Base-by-base conservation (phyloP, 2,888 invertebrate species). In the Eutolmus rufibarbis region DNA sequence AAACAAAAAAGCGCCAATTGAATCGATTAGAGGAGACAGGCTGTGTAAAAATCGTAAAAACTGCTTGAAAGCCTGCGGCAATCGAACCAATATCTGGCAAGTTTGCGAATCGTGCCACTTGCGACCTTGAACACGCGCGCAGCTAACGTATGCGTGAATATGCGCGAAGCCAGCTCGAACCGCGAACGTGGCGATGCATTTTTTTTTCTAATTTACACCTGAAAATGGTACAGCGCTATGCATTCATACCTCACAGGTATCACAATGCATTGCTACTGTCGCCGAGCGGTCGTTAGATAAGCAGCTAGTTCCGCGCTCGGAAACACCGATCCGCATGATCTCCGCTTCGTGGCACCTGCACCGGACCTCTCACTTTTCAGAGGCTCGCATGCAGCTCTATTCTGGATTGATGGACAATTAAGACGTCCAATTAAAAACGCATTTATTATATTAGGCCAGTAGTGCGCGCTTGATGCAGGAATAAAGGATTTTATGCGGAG, bases 111-210 rank as follows among this genome's bases (percentile, higher is more conserved):
- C 88, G 88, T 88, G 88, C 74, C 77, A 66, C 14, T 84, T 77
- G 74, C 86, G 88, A 88, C 88, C 88, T 88, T 88, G 87, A 84
- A 74, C 40, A 84, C 85, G 76, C 84, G 86, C 87, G 28, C 23
- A 66, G 12, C 23, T 66, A 66, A 66, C 66, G 23, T 66, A 66
- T 28, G 66, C 66, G 88, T 88, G 81, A 74, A 87, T 74, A 43
- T 87, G 87, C 74, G 74, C 87, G 8, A 77, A 66, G 51, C 37
- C 37, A 40, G 37, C 37, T 51, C 23, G 12, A 28, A 66, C 23
- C 12, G 66, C 37, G 66, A 87, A 87, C 78, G 78, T 87, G 86
- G 19, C 66, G 19, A 66, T 87, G 78, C 66, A 86, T 74, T 79
- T 23, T 66, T 56, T 79, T 85, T 87, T 76, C 34, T 66, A 88